Base-by-base conservation (phyloP, 2,888 invertebrate genomes). In the Dicyrtomina minuta region DNA sequence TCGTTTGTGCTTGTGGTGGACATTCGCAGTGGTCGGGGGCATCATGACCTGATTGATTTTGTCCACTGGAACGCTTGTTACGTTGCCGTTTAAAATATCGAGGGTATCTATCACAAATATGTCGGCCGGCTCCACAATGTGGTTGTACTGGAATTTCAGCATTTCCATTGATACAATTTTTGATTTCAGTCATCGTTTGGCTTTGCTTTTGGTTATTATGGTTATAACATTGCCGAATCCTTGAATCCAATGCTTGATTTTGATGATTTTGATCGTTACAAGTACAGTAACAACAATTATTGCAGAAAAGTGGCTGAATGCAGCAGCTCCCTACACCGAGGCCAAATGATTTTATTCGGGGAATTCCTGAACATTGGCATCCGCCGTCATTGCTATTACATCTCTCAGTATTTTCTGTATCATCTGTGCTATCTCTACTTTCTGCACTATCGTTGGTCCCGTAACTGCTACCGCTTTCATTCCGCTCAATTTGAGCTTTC, bases 291-390 rank as follows among this genome's bases (percentile, higher is more conserved):
- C n/a, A 20, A 13, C 49, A n/a, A 3, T n/a, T 33, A 10, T 27
- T 46, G 13, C 22, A 12, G 46, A 49, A 17, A n/a, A 3, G 10
- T 49, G n/a, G 15, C 44, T 6, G 22, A 17, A 39, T 59, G n/a
- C 33, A n/a, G 41, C 59, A 39, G 22, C 13, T n/a, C 6, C 5
- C 26, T 22, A 62, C 62, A 5, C 27, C 62, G 1, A 62, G 49
- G 4, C 62, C 62, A 62, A 62, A 62, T 13, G 62, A 49, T 49
- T 49, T 46, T 46, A 46, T 46, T n/a, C 49, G 49, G 2, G 62
- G 49, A 62, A 49, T 62, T 46, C 49, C 49, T 5, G 46, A 49
- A 17, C 49, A 62, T 17, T 17, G 8, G n/a, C n/a, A n/a, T n/a
- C n/a, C n/a, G n/a, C n/a, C n/a, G n/a, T n/a, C n/a, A n/a, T n/a